Evolutionary conservation across 1,140 invertebrate species (phyloP), one percentile per base, ranked within the genome.

Genomic region (Aphelinus certus): DNA sequence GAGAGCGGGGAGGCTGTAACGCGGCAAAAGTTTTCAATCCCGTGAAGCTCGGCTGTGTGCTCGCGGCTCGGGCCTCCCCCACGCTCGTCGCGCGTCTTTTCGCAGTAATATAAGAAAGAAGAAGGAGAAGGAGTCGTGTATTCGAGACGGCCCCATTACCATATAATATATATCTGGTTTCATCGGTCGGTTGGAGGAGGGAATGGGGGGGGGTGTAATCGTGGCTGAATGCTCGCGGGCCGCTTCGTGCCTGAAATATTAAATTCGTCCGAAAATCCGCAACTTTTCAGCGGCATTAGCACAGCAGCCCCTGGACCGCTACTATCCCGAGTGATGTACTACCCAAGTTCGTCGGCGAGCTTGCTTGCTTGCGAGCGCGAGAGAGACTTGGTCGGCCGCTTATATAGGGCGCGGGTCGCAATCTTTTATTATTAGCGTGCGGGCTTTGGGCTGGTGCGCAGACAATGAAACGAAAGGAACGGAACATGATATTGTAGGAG

Each of bases 361-460:
- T 66, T 65, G 49, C 70, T 78, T 26, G 26, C 26, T 26, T 26
- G 26, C 26, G 26, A 26, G 61, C 26, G 70, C 64, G 63, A 70
- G 9, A 60, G 63, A 9, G 57, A 66, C 78, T 73, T 73, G 42
- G 26, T 26, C 26, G 26, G 43, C 53, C 70, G 64, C 63, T 76
- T 67, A 69, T 63, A 65, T 69, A 71, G 73, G 82, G 82, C 83
- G 84, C 83, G 83, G 82, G 84, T 83, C 86, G 86, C 86, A 87
- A 88, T 88, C 86, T 88, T 88, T 88, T 87, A 88, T 88, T 88
- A 88, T 88, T 88, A 88, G 86, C 85, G 85, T 26, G 26, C 85
- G 83, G 86, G 86, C 85, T 88, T 88, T 88, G 79, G 75, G 58
- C 53, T 26, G 26, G 26, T 26, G 26, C 46, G 82, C 85, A 87